Evolutionary conservation across 2,797 vertebrate species (phyloP).

Genomic region (Silurus aristotelis): DNA sequence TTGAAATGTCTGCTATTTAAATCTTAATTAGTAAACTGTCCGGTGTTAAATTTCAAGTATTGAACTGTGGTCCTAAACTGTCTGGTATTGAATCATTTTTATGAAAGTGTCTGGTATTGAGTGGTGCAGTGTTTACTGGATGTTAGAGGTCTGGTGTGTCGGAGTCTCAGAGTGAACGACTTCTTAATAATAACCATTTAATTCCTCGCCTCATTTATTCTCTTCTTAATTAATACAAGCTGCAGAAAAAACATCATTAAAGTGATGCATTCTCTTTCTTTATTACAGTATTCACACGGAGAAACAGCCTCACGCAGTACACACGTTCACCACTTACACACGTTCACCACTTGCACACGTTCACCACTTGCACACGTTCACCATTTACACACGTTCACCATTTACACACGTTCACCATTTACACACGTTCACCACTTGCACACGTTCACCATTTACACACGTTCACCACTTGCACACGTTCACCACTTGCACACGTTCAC

Average conservation of each 20-base stretch:
- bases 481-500: too few relatives aligned
- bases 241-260: not conserved
- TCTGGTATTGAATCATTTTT: not conserved
- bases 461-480: too few relatives aligned
- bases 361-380: too few relatives aligned
- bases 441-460: too few relatives aligned
- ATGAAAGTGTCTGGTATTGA: not conserved
- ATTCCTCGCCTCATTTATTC: slow-evolving; percentile 1
- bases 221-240: not conserved
- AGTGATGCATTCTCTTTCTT: not conserved
- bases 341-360: too few relatives aligned
- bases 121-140: not conserved
- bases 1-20: not conserved
- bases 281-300: not conserved
- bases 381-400: too few relatives aligned
- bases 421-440: too few relatives aligned
- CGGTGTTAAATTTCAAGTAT: not conserved
- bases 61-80: not conserved
- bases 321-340: too few relatives aligned
- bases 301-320: not conserved
- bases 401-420: too few relatives aligned
- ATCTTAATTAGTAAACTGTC: too few relatives aligned
- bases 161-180: not conserved
- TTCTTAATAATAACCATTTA: not conserved
- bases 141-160: not conserved